Percentiles rank a stretch among this genome's conserved stretches.
Conservation (phyloP, 2,888 invertebrate genomes). For the Celastrina argiolus region DNA sequence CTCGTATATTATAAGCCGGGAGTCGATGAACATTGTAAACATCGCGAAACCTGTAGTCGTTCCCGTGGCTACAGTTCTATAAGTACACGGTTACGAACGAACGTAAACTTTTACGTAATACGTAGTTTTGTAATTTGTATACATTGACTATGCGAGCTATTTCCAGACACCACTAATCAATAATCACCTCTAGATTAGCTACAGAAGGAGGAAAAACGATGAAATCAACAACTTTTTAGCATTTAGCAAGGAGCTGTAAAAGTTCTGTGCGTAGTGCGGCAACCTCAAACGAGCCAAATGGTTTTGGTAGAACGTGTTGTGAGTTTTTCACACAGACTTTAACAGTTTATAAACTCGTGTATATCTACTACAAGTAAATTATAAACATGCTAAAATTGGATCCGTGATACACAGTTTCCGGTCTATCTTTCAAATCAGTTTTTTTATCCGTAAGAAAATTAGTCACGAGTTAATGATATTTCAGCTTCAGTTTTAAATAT, state of each 20-base stretch:
- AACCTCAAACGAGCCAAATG: neutral
- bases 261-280: neutral
- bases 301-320: neutral
- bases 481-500: neutral
- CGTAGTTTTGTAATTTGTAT: constrained; percentile 4
- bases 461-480: neutral
- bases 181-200: neutral
- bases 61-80: constrained; percentile 12
- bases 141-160: neutral
- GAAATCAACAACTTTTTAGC: neutral
- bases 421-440: neutral
- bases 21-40: neutral
- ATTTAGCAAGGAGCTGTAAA: neutral
- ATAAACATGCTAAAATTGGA: constrained; percentile 9
- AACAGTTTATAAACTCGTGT: neutral
- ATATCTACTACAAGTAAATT: neutral
- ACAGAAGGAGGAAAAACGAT: neutral
- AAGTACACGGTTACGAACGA: constrained; percentile 4
- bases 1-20: neutral
- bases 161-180: constrained; percentile 9
- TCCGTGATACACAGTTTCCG: neutral
- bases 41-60: neutral
- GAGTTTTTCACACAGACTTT: neutral
- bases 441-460: neutral
- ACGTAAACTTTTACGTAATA: constrained; percentile 18